These are phyloP conservation scores for Atta cephalotes DNA, from an alignment of 1,140 invertebrate species.

Conservation along the genomic window DNA sequence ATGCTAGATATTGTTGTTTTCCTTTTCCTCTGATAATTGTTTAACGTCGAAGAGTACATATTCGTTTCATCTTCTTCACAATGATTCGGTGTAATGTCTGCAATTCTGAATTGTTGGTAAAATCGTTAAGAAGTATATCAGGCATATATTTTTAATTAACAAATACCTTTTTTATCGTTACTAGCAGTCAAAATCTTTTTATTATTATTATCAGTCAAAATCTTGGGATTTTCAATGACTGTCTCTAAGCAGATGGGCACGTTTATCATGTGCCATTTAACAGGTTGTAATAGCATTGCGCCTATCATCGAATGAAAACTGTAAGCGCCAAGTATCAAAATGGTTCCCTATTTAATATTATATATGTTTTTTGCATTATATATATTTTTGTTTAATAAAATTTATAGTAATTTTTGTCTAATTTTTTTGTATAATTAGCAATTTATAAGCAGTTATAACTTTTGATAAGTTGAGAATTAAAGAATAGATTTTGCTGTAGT, in stretches of 20 bases:
- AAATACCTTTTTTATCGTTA: conserved; percentile 28
- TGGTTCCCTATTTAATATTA: conserved; percentile 82
- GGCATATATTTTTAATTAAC: conserved; percentile 15
- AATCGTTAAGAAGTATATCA: neutral
- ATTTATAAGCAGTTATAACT: neutral
- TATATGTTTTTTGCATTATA: neutral
- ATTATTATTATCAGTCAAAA: neutral
- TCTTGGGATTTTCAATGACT: neutral
- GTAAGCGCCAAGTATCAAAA: conserved; percentile 88
- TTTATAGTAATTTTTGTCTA: conserved; percentile 4
- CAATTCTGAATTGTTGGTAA: neutral
- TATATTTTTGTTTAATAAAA: neutral
- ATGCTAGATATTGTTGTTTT: conserved; percentile 71
- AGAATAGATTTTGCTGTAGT: neutral
- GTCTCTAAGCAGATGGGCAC: conserved; percentile 12
- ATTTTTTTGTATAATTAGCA: neutral
- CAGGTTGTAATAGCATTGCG: conserved; percentile 87
- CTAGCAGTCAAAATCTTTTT: neutral
- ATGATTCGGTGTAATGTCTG: neutral
- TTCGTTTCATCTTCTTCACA: conserved; percentile 3
- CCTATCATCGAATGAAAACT: conserved; percentile 88
- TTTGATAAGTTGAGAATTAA: neutral
- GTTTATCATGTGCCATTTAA: conserved; percentile 87
- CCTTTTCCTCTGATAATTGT: conserved; percentile 42
- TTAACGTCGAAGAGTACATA: conserved; percentile 8